Evolutionary conservation across 2,113 vertebrate genomes (phyloP), one percentile per base, ranked within the genome.

Genomic region (Benitochromis conjunctus): DNA sequence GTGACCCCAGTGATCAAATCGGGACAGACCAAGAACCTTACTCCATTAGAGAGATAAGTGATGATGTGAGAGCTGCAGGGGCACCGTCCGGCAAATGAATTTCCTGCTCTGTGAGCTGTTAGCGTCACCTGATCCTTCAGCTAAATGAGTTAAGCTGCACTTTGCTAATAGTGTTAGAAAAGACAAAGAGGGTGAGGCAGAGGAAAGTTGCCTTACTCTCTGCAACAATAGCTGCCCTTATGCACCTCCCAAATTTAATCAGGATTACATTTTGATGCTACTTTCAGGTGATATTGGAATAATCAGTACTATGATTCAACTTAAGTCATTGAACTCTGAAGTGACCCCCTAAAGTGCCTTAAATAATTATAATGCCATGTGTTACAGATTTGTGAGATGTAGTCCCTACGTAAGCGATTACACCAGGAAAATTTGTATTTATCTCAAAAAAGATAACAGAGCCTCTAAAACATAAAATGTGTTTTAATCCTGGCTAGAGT

Each of bases 81-180:
- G 79, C 92, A 81, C 85, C 78, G 85, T 83, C 90, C 79, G 53
- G 84, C n/a, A 9, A 92, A 90, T 80, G 82, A 88, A 90, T 34
- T 76, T 76, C 86, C 85, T 64, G 76, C 85, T 78, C 91, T 84
- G 78, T 46, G 55, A 69, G 87, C 89, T 78, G 84, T 94, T 86
- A 90, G 88, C 43, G 86, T 88, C 90, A 91, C 90, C 78, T 78
- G 19, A 91, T 92, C 91, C 79, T 10, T 58, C 79, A n/a, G 89
- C 89, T 92, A 94, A 94, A 91, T n/a, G n/a, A 89, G 90, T 94
- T 94, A 94, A 89, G 89, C 8, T 91, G 89, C 93, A 94, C 93
- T 92, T 91, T 92, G 91, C 93, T 93, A 89, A 94, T 90, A 82
- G 87, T 78, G 90, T 94, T 91, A 92, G 86, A 56, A 64, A 36